Evolutionary conservation across 2,888 invertebrate genomes (phyloP), one percentile per base, ranked within the genome.

Genomic region (Oxytorus armatus): DNA sequence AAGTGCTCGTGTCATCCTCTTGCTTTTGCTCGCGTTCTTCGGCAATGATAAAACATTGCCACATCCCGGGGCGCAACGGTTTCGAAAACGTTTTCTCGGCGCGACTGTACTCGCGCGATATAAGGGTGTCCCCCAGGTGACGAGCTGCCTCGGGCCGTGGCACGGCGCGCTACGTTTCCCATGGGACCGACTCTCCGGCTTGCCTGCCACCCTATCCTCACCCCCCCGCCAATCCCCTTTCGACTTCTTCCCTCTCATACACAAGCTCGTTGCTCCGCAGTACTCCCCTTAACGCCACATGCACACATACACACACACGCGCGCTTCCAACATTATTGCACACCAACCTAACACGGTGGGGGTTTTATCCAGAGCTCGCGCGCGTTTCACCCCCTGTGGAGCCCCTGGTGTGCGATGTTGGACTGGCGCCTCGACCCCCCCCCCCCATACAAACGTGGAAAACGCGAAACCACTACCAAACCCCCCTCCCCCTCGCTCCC

Each of bases 111-210:
- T 88, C 85, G 87, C 85, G 86, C 90, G 89, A 90, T 90, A 90
- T 89, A 90, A 90, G 90, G 89, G 86, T 88, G 90, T 90, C 90
- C 90, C 90, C 90, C 90, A 90, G 89, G 90, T 90, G 90, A 90
- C 90, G 89, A 89, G 90, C 88, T 88, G 90, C 90, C 89, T 90
- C 89, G 88, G 88, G 90, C 89, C 90, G 86, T 88, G 89, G 86
- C 90, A 87, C 87, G 85, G 89, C 88, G 80, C 80, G 86, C 88
- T 89, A 89, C 89, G 88, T 86, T 87, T 87, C 90, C 88, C 90
- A 44, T 83, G 90, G 88, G 90, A 89, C 85, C 88, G 85, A 86
- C 88, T 86, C 86, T 81, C 85, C 79, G 83, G 83, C 85, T 84
- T 82, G 81, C 63, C 78, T 76, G 47, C 76, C 47, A 72, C 66